Percentiles rank a stretch among this genome's conserved stretches.
phyloP scores from a whole-genome alignment of 2,797 vertebrate genomes.

The Apogon hyalosoma region DNA sequence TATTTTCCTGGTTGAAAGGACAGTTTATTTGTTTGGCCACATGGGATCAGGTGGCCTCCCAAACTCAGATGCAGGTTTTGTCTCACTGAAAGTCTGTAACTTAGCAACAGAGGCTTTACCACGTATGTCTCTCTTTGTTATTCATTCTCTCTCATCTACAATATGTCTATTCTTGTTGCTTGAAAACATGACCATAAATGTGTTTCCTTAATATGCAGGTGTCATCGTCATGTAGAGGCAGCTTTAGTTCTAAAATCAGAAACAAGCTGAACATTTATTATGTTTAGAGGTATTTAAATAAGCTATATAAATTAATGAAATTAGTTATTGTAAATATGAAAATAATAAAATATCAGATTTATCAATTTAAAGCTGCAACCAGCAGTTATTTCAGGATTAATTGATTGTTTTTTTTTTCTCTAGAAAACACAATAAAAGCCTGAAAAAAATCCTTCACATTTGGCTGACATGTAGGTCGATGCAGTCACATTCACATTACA shows the following conservation, averaged over 20 bases:
- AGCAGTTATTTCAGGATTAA: too few relatives aligned
- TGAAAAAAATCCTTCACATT: too few relatives aligned
- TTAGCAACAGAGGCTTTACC: slow-evolving; percentile 30
- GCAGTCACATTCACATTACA: too few relatives aligned
- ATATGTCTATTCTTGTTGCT: neutral
- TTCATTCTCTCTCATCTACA: neutral
- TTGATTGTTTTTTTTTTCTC: too few relatives aligned
- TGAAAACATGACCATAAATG: neutral
- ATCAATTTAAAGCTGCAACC: too few relatives aligned
- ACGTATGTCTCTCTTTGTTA: neutral
- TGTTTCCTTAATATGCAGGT: neutral
- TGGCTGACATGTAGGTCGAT: too few relatives aligned
- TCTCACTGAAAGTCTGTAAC: slow-evolving; percentile 22
- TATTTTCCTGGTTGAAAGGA: slow-evolving; percentile 32
- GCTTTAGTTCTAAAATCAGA: neutral
- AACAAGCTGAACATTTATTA: neutral
- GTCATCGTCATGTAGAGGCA: neutral
- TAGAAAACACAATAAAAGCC: too few relatives aligned
- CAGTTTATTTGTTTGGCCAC: slow-evolving; percentile 29
- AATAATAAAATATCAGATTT: too few relatives aligned
- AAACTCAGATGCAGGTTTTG: slow-evolving; percentile 29
- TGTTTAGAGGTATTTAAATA: too few relatives aligned
- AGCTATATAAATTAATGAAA: too few relatives aligned
- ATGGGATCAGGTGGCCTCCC: slow-evolving; percentile 20
- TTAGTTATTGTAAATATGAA: too few relatives aligned